Evolutionary conservation across 2,797 vertebrate genomes (phyloP).

Genomic region (Apogon talboti): DNA sequence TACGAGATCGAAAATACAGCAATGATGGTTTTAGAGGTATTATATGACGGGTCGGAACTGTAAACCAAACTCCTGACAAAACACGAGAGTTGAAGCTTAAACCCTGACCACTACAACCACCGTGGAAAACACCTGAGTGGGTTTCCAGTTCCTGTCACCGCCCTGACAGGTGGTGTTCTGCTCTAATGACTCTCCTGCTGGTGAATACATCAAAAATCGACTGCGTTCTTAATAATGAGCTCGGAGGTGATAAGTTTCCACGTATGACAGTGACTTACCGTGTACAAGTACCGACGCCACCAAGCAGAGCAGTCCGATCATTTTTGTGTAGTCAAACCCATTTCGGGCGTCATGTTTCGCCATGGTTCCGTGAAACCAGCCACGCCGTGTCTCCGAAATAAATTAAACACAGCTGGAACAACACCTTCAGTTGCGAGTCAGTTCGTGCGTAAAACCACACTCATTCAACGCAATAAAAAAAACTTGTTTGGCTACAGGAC

Average conservation of each 20-base stretch:
- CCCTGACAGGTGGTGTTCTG: slow-evolving; percentile 49
- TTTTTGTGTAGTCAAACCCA: slow-evolving; percentile 49
- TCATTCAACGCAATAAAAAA: slow-evolving; percentile 11
- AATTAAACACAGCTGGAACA: neutral
- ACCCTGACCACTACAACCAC: neutral
- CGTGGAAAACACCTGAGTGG: slow-evolving; percentile 46
- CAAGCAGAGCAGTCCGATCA: slow-evolving; percentile 65
- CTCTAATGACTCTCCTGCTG: slow-evolving; percentile 1
- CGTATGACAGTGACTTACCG: slow-evolving; percentile 68
- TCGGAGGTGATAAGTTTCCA: slow-evolving; percentile 5
- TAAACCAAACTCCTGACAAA: neutral
- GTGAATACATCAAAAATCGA: neutral
- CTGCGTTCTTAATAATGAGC: neutral
- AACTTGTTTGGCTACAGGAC: slow-evolving; percentile 58
- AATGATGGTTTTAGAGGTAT: neutral
- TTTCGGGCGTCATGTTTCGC: slow-evolving; percentile 71
- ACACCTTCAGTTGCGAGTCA: slow-evolving; percentile 19
- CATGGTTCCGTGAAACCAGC: slow-evolving; percentile 57
- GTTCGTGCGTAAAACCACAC: slow-evolving; percentile 29
- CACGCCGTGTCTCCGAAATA: slow-evolving; percentile 31
- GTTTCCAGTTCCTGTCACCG: slow-evolving; percentile 20
- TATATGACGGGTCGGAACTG: accelerated
- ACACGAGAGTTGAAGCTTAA: neutral
- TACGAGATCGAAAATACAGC: neutral
- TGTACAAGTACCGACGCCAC: slow-evolving; percentile 59